Conservation (phyloP, 2,888 invertebrate species). For the Philereme vetulata region DNA sequence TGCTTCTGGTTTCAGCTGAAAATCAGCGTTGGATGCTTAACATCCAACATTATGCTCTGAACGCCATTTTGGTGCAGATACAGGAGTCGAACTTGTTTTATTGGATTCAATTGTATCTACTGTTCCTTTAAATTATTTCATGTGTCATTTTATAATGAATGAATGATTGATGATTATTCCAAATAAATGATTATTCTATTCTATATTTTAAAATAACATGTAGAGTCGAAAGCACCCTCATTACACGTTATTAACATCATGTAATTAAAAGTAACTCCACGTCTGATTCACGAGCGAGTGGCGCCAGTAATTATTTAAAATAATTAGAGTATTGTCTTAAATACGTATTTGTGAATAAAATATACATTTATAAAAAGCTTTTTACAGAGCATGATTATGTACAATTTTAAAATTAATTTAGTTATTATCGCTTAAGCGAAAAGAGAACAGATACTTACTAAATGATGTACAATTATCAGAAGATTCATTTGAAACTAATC, state of each 20-base stretch:
- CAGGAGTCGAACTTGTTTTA: no score
- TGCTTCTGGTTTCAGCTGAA: no score
- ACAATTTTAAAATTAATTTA: not conserved
- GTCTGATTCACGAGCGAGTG: constrained; percentile 8
- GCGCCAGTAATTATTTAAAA: constrained; percentile 18
- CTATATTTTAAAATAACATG: not conserved
- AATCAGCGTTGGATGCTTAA: no score
- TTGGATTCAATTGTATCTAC: no score
- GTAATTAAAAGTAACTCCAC: constrained; percentile 18
- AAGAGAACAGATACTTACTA: not conserved
- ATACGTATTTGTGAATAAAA: not conserved
- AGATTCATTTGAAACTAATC: not conserved
- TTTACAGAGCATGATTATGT: not conserved
- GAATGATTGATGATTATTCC: no score
- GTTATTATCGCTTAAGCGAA: not conserved
- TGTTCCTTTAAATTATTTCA: no score
- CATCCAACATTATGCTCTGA: no score
- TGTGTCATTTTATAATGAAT: no score
- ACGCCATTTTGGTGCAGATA: no score
- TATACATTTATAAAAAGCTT: not conserved
- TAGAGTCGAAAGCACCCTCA: not conserved
- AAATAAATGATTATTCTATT: no score
- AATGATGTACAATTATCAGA: not conserved
- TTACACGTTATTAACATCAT: not conserved
- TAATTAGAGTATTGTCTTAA: constrained; percentile 12